A percentile compares a stretch with the other conserved stretches of the same genome.
Evolutionary conservation across 2,113 vertebrate genomes (phyloP).

Genomic region (Pituophis catenifer): DNA sequence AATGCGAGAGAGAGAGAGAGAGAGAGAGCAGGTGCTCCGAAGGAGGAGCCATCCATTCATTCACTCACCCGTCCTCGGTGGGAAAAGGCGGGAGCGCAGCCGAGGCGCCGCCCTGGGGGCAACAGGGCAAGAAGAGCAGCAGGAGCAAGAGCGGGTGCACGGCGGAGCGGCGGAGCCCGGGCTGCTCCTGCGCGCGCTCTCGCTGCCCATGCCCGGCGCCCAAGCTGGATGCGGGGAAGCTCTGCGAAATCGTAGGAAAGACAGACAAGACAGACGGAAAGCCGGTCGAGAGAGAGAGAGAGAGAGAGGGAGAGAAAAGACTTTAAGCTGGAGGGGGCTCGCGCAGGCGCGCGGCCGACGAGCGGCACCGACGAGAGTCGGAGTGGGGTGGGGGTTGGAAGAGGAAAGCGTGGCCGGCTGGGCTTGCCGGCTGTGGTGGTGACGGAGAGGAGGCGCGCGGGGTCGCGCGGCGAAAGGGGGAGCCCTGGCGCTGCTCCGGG

Average conservation of each 20-base stretch:
- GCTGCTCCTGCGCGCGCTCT: slow-evolving; percentile 66
- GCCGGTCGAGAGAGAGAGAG: neutral
- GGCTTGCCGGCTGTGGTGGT: neutral
- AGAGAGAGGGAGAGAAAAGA: neutral
- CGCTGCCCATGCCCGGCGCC: slow-evolving; percentile 67
- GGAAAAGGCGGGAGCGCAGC: slow-evolving; percentile 51
- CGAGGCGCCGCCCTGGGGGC: slow-evolving; percentile 41
- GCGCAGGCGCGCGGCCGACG: slow-evolving; percentile 23
- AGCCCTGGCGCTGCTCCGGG: neutral
- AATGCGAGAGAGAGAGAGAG: too few species aligned
- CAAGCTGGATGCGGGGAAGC: slow-evolving; percentile 25
- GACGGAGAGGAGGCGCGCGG: neutral
- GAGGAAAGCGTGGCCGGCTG: neutral
- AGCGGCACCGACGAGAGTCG: neutral
- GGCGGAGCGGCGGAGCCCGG: slow-evolving; percentile 50
- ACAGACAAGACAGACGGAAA: neutral
- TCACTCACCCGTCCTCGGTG: slow-evolving; percentile 66
- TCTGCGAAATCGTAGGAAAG: neutral
- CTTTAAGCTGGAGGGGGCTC: neutral
- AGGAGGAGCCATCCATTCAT: neutral
- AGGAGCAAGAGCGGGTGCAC: slow-evolving; percentile 42
- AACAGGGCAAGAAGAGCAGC: slow-evolving; percentile 51
- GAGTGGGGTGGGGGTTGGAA: neutral
- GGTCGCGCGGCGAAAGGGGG: neutral
- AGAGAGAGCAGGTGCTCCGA: neutral